Conservation (phyloP, 2,113 vertebrate species). For the Asarcornis scutulata region DNA sequence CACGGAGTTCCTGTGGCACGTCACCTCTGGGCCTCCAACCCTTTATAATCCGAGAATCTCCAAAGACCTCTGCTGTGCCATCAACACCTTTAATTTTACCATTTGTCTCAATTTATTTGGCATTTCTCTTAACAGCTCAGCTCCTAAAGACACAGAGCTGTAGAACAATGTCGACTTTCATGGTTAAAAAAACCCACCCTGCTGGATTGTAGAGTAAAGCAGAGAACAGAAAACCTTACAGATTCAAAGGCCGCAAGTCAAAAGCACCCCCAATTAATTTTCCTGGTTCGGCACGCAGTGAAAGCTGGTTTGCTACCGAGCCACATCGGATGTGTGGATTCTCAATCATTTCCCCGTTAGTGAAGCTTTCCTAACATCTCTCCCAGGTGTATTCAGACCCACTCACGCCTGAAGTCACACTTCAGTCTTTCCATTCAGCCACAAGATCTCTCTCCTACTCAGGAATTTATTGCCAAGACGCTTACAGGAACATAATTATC, state of each 20-base stretch:
- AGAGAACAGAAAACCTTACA: slow-evolving; percentile 44
- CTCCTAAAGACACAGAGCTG: not conserved
- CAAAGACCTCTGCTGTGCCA: not conserved
- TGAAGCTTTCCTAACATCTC: slow-evolving; percentile 25
- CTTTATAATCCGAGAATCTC: not conserved
- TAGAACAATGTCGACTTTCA: not conserved
- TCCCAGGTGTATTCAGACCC: slow-evolving; percentile 35
- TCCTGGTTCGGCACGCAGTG: not conserved
- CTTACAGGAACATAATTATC: slow-evolving; percentile 17
- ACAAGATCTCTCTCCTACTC: slow-evolving; percentile 32
- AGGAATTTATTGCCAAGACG: not conserved
- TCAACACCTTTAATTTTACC: slow-evolving; percentile 17
- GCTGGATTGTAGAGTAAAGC: not conserved
- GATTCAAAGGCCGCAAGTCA: slow-evolving; percentile 37
- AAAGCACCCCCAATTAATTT: slow-evolving; percentile 39
- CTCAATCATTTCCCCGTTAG: slow-evolving; percentile 54
- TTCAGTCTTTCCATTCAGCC: slow-evolving; percentile 50
- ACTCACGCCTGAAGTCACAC: slow-evolving; percentile 3
- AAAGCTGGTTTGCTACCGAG: slow-evolving; percentile 18
- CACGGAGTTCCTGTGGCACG: not conserved
- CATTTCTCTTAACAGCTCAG: not conserved
- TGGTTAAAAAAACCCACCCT: not conserved
- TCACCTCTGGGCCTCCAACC: not conserved
- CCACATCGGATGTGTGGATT: not conserved
- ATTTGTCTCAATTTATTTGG: slow-evolving; percentile 6